Conservation (phyloP, 2,888 invertebrate genomes). For the Gnatocerus cornutus region DNA sequence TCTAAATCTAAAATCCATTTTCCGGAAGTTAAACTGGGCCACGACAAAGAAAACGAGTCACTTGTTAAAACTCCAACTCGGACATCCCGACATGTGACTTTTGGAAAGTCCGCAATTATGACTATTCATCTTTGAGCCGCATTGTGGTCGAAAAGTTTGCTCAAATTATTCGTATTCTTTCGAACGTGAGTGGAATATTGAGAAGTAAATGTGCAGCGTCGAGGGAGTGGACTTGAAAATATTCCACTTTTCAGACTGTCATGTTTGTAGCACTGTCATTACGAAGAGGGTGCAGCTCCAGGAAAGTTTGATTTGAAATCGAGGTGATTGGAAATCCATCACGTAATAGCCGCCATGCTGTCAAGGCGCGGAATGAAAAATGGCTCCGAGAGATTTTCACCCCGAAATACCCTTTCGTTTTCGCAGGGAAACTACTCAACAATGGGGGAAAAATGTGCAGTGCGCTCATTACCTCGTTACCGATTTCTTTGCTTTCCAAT, state of each 20-base stretch:
- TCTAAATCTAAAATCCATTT: not conserved
- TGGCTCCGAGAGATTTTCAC: constrained; percentile 58
- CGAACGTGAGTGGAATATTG: constrained; percentile 60
- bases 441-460: no score
- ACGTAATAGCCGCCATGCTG: constrained; percentile 64
- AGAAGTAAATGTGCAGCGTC: constrained; percentile 50
- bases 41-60: not conserved
- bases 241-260: constrained; percentile 58
- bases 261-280: constrained; percentile 60
- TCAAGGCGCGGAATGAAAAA: constrained; percentile 65
- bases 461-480: no score
- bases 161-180: constrained; percentile 61
- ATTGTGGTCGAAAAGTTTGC: constrained; percentile 48
- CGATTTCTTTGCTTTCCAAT: no score
- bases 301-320: constrained; percentile 66
- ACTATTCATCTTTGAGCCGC: constrained; percentile 50
- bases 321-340: constrained; percentile 68
- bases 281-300: constrained; percentile 59
- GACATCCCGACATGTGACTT: constrained; percentile 10
- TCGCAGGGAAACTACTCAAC: constrained; percentile 22
- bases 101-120: constrained; percentile 58
- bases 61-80: constrained; percentile 1
- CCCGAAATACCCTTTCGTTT: constrained; percentile 51
- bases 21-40: not conserved
- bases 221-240: constrained; percentile 59